Conservation (phyloP, 2,113 vertebrate species). For the Zosterops japonicus region DNA sequence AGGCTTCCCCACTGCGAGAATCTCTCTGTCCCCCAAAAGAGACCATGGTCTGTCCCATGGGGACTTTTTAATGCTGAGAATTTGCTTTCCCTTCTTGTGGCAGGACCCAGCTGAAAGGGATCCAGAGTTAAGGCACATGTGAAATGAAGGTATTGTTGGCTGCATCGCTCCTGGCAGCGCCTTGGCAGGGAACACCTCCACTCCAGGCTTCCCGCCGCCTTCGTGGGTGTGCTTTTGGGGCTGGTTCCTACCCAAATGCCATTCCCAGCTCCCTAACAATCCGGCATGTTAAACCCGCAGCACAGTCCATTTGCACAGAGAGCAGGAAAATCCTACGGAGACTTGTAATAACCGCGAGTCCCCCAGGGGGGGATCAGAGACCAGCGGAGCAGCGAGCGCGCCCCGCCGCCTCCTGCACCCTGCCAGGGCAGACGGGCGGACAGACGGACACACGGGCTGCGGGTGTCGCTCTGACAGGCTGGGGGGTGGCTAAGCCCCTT, state of each 20-base stretch:
- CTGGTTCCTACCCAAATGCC: not conserved
- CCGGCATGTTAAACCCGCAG: not conserved
- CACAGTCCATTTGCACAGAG: not conserved
- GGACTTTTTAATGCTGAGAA: not conserved
- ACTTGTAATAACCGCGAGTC: not conserved
- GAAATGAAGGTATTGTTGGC: not conserved
- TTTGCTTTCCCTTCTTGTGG: not conserved
- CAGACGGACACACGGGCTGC: not conserved
- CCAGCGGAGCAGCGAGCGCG: not conserved
- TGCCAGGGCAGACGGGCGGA: not conserved
- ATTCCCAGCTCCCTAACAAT: not conserved
- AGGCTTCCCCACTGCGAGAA: not conserved
- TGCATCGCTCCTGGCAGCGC: not conserved
- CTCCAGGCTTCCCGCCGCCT: not conserved
- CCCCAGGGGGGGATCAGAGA: not conserved
- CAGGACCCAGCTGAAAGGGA: not conserved
- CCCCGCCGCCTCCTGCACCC: not conserved
- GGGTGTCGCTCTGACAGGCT: not conserved
- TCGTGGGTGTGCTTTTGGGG: not conserved
- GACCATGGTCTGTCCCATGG: accelerated
- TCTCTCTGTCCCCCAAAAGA: not conserved
- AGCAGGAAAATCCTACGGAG: not conserved
- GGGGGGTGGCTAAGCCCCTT: not conserved
- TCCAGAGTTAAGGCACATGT: not conserved
- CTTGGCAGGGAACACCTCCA: constrained; percentile 6